phyloP scores from a whole-genome alignment of 2,888 invertebrate genomes.

The Lasioglossum vierecki region DNA sequence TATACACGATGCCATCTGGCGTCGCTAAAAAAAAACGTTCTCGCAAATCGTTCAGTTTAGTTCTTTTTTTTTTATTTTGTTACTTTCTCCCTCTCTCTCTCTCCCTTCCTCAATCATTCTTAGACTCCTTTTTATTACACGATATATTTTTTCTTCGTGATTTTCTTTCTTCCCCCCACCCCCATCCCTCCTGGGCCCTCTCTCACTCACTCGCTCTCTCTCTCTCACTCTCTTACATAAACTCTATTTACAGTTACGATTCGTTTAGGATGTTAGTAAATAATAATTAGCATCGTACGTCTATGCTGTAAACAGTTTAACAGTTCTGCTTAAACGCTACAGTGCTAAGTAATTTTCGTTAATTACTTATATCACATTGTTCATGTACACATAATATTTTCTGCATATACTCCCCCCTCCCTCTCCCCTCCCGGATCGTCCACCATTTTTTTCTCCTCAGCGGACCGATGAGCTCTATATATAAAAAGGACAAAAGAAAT shows the following conservation, averaged over 20 bases:
- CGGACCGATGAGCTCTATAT: slow-evolving; percentile 48
- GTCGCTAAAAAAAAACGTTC: background rate
- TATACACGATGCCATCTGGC: slow-evolving; percentile 19
- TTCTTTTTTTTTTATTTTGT: background rate
- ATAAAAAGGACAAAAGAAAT: slow-evolving; percentile 30
- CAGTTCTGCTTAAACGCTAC: slow-evolving; percentile 77
- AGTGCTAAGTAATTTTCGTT: slow-evolving; percentile 82
- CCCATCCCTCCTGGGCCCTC: background rate
- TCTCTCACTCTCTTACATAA: slow-evolving; percentile 42
- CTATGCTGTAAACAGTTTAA: slow-evolving; percentile 79
- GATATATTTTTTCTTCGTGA: slow-evolving; percentile 9
- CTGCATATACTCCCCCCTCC: slow-evolving; percentile 47
- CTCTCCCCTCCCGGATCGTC: background rate
- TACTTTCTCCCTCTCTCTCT: slow-evolving; percentile 36
- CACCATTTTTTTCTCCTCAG: background rate
- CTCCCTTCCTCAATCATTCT: background rate
- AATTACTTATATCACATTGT: slow-evolving; percentile 84
- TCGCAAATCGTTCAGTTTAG: slow-evolving; percentile 1
- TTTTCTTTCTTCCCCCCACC: slow-evolving; percentile 1
- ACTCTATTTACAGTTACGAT: slow-evolving; percentile 71
- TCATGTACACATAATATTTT: slow-evolving; percentile 76
- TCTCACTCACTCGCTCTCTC: background rate
- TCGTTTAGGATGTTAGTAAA: slow-evolving; percentile 75
- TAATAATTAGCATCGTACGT: slow-evolving; percentile 80
- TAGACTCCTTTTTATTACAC: background rate